Evolutionary conservation across 2,113 vertebrate species (phyloP), one percentile per base, ranked within the genome.

Genomic region (Monarcha castaneiventris): DNA sequence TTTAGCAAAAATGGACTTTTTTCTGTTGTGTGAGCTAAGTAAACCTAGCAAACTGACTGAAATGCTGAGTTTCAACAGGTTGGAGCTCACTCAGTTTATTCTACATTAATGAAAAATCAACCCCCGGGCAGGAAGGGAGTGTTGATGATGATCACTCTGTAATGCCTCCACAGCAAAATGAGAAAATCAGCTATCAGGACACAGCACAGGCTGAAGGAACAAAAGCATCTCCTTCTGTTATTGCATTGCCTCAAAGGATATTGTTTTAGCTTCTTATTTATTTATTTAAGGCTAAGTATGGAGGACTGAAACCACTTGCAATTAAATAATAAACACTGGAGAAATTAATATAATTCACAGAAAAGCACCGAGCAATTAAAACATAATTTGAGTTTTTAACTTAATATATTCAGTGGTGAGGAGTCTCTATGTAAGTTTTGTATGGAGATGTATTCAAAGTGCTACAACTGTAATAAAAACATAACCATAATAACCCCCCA

Each of bases 41-140:
- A 71, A 90, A 71, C 5, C 6, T 33, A 48, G 27, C 30, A 91
- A 82, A 71, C 13, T 43, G 23, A 32, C 10, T n/a, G 51, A 62
- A 91, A 74, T 78, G 5, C 20, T 5, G 9, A 63, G 25, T 43
- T 62, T 66, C 46, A 71, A 21, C 55, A 83, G 51, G n/a, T 26
- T 83, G 29, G 29, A 83, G 20, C 46, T 80, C 77, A 11, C 30
- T 35, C 20, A 71, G 16, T 77, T 90, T 95, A 54, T 77, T 13
- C n/a, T 92, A 90, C 76, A 74, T 84, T 89, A 84, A 90, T 83
- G 62, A 77, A 56, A 93, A 95, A 35, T 77, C 72, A 90, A 48
- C 82, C 68, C 30, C 43, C 21, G 51, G 83, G 76, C 76, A 93
- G 63, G 73, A 63, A 55, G 39, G 32, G 46, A 73, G 23, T 11